Conservation (phyloP, 2,113 vertebrate genomes). For the Tor tambroides region DNA sequence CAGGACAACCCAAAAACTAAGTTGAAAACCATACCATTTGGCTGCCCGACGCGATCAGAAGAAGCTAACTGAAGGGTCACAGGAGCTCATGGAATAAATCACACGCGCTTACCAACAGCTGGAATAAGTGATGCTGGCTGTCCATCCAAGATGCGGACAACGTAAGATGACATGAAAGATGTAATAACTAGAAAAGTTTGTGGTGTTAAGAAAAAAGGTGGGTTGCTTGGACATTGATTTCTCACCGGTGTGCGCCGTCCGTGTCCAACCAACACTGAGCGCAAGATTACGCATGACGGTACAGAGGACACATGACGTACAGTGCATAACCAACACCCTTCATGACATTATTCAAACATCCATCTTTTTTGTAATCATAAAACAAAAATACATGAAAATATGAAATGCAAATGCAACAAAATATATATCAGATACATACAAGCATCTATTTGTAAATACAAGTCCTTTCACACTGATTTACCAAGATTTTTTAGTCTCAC, state of each 20-base stretch:
- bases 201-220: background rate
- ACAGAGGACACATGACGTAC: slow-evolving; percentile 23
- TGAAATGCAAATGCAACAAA: background rate
- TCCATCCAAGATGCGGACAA: background rate
- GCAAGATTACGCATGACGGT: slow-evolving; percentile 30
- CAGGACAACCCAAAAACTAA: background rate
- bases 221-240: background rate
- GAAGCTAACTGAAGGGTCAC: background rate
- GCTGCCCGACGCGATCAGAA: background rate
- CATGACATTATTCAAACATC: background rate
- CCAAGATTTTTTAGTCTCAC: background rate
- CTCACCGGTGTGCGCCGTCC: background rate
- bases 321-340: slow-evolving; percentile 22
- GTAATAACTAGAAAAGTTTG: background rate
- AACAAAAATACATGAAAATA: background rate
- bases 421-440: background rate
- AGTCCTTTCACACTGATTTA: background rate
- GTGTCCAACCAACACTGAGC: background rate
- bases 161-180: background rate
- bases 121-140: background rate
- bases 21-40: background rate
- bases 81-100: background rate
- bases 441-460: background rate
- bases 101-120: background rate
- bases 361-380: background rate